These are phyloP conservation scores for Sebastes jordani DNA, from an alignment of 2,797 vertebrate species.

Conservation along the genomic window DNA sequence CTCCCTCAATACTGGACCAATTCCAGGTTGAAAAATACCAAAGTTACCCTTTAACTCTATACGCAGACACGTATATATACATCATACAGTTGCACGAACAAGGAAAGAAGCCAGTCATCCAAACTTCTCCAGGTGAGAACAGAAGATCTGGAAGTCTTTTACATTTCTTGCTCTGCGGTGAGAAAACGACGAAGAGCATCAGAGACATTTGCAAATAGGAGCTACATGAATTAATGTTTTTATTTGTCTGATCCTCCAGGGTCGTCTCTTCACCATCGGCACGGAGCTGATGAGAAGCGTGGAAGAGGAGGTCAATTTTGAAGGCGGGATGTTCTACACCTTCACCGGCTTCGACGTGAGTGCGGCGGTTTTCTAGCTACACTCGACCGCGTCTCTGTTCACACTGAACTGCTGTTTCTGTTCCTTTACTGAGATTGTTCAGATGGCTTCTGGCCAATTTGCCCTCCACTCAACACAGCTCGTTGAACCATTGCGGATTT, in stretches of 20 bases:
- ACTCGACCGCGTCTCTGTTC: background rate
- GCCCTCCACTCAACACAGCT: constrained; percentile 6
- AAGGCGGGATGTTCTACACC: constrained; percentile 61
- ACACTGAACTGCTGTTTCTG: constrained; percentile 8
- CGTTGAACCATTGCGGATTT: constrained; percentile 37
- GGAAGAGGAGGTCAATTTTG: constrained; percentile 76
- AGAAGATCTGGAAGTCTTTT: background rate
- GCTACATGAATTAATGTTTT: background rate
- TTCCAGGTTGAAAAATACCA: no score
- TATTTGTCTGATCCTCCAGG: constrained; percentile 45
- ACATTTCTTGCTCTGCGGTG: background rate
- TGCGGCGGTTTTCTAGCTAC: background rate
- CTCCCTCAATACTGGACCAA: no score
- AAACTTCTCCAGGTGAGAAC: no score
- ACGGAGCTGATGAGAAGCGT: constrained; percentile 79
- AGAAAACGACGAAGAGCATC: background rate
- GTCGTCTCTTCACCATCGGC: constrained; percentile 74
- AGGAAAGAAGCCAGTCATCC: background rate
- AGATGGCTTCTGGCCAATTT: constrained; percentile 5
- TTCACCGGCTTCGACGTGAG: constrained; percentile 80
- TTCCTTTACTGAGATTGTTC: constrained; percentile 5
- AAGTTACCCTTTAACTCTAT: background rate
- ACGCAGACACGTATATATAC: background rate
- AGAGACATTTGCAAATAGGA: background rate
- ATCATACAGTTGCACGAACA: background rate